Percentiles rank a stretch among this genome's conserved stretches.
These are phyloP conservation scores for Ectropis grisescens DNA, from an alignment of 1,140 invertebrate species.

Conservation along the genomic window DNA sequence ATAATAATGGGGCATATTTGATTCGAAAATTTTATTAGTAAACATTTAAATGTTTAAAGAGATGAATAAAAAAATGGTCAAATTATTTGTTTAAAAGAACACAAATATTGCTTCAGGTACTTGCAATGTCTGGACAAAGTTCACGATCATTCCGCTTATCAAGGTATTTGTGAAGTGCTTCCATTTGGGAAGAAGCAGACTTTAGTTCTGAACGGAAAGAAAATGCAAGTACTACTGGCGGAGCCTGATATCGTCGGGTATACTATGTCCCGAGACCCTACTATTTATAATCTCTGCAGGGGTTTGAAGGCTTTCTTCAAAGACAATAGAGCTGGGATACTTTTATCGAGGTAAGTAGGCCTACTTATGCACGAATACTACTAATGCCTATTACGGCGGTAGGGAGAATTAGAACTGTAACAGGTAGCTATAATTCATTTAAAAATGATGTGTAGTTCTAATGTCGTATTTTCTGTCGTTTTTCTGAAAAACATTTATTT, in stretches of 20 bases:
- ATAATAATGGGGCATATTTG: too few relatives aligned
- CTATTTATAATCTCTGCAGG: slow-evolving; percentile 66
- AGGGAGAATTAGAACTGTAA: too few relatives aligned
- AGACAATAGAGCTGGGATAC: slow-evolving; percentile 56
- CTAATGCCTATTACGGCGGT: too few relatives aligned
- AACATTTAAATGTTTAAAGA: too few relatives aligned
- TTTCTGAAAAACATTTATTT: too few relatives aligned
- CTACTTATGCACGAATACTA: too few relatives aligned
- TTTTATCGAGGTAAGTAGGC: slow-evolving; percentile 48
- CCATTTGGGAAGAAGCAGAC: slow-evolving; percentile 57
- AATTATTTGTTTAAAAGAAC: too few relatives aligned
- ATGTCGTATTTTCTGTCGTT: too few relatives aligned
- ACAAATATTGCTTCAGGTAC: slow-evolving; percentile 48
- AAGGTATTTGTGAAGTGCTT: slow-evolving; percentile 61
- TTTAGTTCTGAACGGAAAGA: slow-evolving; percentile 45
- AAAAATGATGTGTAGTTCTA: too few relatives aligned
- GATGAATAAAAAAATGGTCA: too few relatives aligned
- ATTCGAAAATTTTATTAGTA: too few relatives aligned
- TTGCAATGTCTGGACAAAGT: slow-evolving; percentile 53
- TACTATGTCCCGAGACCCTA: slow-evolving; percentile 60
- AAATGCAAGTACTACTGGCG: slow-evolving; percentile 49
- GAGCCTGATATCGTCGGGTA: slow-evolving; percentile 59
- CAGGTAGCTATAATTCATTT: too few relatives aligned
- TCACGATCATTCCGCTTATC: slow-evolving; percentile 49
- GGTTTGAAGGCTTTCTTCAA: slow-evolving; percentile 69